Base-by-base conservation (phyloP, 2,113 vertebrate species). In the Pelecanoides urinatrix region DNA sequence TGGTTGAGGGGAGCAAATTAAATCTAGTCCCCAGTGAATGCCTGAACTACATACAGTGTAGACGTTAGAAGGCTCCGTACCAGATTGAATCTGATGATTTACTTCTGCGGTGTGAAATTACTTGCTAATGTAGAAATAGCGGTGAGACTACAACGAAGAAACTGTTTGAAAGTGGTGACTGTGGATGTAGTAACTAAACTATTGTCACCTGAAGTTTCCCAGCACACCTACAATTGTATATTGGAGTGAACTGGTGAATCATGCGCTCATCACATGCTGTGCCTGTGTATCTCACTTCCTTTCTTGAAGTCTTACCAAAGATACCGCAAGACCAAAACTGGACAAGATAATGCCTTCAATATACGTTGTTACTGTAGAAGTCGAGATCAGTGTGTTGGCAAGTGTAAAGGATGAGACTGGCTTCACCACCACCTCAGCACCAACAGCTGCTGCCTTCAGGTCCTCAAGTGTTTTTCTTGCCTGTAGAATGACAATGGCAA, bases 1-100 rank as follows among this genome's bases (percentile, higher is more conserved):
- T 75, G 81, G 87, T 87, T 75, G 92, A 85, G 84, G 77, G 53
- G 36, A 96, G 62, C 49, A 53, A 85, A 79, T 91, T 82, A 90
- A 87, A 91, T 82, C 53, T 42, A 49, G 62, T 94, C 85, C 72
- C 65, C 19, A 53, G 90, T 49, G 84, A 72, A 78, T 38, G 77
- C 34, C 62, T 93, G 80, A 76, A 91, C 62, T 56, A 16, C 29
- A 32, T 13, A 7, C 1, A 84, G 29, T 9, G 68, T n/a, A 74
- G 50, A 34, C 2, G 5, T 8, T 15, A 50, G 79, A 32, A 73
- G n/a, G n/a, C 75, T 77, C 68, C 23, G 67, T 32, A 56, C 62
- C 34, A 53, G n/a, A 44, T 49, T 95, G 65, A 68, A 81, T 86
- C 59, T 53, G 45, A 71, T 50, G 30, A 81, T 91, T 88, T 81